A percentile compares a stretch with the other conserved stretches of the same genome.
phyloP scores from a whole-genome alignment of 2,888 invertebrate genomes.

The Tetramorium bicarinatum region DNA sequence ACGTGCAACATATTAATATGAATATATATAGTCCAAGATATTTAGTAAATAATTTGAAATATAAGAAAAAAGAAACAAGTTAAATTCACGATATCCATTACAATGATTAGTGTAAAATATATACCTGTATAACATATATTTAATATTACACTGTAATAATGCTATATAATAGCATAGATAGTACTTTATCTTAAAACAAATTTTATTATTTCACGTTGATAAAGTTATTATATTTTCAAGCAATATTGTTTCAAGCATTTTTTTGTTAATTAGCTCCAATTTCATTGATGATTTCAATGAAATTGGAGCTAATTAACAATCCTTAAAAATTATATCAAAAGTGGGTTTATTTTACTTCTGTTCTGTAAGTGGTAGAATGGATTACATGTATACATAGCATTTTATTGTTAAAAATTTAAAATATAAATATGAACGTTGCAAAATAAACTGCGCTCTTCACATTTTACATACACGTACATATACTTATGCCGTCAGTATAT shows the following conservation, averaged over 20 bases:
- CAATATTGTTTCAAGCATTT: not conserved
- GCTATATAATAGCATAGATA: not conserved
- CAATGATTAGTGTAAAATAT: not conserved
- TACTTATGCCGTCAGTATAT: not conserved
- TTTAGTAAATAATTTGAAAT: not conserved
- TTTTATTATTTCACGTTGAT: not conserved
- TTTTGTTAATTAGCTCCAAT: too few species aligned
- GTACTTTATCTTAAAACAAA: too few species aligned
- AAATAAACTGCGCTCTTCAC: not conserved
- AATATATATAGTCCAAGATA: not conserved
- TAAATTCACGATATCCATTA: not conserved
- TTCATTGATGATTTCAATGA: too few species aligned
- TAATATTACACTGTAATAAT: not conserved
- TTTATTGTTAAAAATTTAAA: not conserved
- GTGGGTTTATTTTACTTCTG: not conserved
- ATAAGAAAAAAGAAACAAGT: not conserved
- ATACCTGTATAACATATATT: not conserved
- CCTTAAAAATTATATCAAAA: not conserved
- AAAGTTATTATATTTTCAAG: not conserved
- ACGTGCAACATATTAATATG: not conserved
- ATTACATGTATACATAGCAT: not conserved
- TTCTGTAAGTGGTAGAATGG: not conserved
- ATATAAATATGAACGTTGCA: not conserved
- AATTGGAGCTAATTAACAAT: not conserved
- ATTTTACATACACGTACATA: not conserved